Base-by-base conservation (phyloP, 2,113 vertebrate genomes). In the Myotis brandtii region DNA sequence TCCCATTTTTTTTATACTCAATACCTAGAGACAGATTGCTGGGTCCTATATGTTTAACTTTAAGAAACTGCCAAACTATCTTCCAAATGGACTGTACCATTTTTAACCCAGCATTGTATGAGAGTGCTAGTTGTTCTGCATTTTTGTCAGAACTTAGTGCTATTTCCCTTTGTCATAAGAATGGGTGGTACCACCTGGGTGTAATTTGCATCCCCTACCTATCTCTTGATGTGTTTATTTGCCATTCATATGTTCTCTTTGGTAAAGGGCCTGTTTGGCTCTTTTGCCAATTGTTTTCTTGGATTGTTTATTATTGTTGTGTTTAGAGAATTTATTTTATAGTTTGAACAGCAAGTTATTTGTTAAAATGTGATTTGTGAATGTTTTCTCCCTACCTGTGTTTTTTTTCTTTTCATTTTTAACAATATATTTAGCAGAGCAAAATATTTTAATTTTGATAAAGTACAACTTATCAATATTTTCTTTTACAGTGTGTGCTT, bases 391-490 rank as follows among this genome's bases (percentile, higher is more conserved):
- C 8, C 8, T 66, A 11, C 67, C 8, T 59, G 8, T 56, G 40
- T 90, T 56, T 32, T 37, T 93, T 40, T 30, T n/a, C 16, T 85
- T 93, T 96, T 75, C 23, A 89, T 81, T 81, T 40, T 85, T 80
- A 67, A 75, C 54, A 80, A 11, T 85, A 5, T 79, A 48, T 67
- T 93, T 93, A 86, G 9, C 9, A 81, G 37, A 56, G 46, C 50
- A 91, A 91, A 70, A 56, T 1, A 80, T 85, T 56, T 94, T 56
- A 89, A 85, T 85, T 82, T 82, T 59, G 34, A 72, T 84, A 72
- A 46, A 77, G 6, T 66, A 89, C 21, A 73, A 67, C 54, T 88
- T 88, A 54, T 70, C 85, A 52, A 21, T 88, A 72, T 89, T 89
- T 93, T 73, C 27, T 43, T 85, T 92, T 80, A 85, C 25, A 89